These are phyloP conservation scores for Syrmaticus mikado DNA, from an alignment of 2,113 vertebrate genomes.

Conservation along the genomic window DNA sequence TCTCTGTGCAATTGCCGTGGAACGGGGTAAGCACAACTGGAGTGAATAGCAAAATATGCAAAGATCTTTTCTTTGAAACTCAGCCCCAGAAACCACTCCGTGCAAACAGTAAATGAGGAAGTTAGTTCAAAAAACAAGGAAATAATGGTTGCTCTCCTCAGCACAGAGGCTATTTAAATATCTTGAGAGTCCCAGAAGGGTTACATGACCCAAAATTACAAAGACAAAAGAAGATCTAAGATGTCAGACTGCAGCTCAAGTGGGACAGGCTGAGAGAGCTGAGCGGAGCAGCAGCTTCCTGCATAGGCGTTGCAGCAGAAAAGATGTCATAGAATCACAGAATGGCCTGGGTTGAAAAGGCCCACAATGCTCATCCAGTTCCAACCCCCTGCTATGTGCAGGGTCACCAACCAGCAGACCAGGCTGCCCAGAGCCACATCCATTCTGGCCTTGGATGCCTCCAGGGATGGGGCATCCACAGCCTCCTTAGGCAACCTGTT, in stretches of 20 bases:
- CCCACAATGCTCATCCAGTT: too few relatives aligned
- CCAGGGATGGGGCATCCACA: too few relatives aligned
- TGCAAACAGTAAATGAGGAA: constrained; percentile 29
- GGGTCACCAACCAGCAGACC: too few relatives aligned
- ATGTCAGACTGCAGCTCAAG: not conserved
- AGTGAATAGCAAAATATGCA: not conserved
- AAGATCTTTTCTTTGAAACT: constrained; percentile 34
- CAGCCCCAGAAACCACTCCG: not conserved
- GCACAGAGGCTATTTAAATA: constrained; percentile 23
- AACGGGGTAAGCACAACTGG: not conserved
- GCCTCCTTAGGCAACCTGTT: too few relatives aligned
- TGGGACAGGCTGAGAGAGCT: not conserved
- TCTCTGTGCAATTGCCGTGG: not conserved
- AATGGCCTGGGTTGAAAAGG: too few relatives aligned
- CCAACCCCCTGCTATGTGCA: too few relatives aligned
- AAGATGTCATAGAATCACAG: not conserved
- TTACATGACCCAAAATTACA: constrained; percentile 11
- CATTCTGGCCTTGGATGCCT: too few relatives aligned
- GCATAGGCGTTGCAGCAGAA: not conserved
- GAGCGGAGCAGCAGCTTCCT: not conserved
- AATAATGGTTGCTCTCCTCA: not conserved
- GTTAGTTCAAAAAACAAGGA: not conserved
- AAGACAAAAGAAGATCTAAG: not conserved
- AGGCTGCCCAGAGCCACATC: too few relatives aligned
- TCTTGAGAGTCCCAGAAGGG: not conserved